Evolutionary conservation across 2,888 invertebrate genomes (phyloP).

Genomic region (Seira musarum): DNA sequence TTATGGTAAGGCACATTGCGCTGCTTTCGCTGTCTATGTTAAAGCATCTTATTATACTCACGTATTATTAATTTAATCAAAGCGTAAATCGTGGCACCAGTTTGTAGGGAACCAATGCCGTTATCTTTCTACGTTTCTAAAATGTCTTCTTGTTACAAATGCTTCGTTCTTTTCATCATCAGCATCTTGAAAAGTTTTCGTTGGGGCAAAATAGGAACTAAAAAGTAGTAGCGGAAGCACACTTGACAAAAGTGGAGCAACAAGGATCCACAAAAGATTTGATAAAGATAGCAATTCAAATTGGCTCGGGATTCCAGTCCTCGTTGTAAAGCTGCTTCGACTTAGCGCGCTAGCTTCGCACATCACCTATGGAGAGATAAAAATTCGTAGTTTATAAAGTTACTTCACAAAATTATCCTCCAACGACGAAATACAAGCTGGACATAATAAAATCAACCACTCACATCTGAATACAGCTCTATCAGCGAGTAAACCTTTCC

Average conservation of each 20-base stretch:
- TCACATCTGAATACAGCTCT: slow-evolving; percentile 85
- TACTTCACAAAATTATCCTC: not conserved
- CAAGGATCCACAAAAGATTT: slow-evolving; percentile 8
- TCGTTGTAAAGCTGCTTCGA: slow-evolving; percentile 71
- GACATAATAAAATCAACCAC: slow-evolving; percentile 73
- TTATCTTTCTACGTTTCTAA: not conserved
- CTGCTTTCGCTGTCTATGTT: too few species aligned
- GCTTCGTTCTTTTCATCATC: not conserved
- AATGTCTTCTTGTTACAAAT: not conserved
- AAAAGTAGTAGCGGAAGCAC: slow-evolving; percentile 36
- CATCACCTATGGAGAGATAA: too few species aligned
- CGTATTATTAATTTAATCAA: too few species aligned
- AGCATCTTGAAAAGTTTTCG: not conserved
- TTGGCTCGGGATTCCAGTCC: not conserved
- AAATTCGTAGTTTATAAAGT: not conserved
- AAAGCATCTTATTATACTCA: too few species aligned
- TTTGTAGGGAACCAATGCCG: not conserved
- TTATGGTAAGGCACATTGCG: too few species aligned
- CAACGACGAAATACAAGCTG: slow-evolving; percentile 60
- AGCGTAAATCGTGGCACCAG: not conserved
- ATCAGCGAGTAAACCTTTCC: slow-evolving; percentile 80
- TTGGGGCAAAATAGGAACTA: not conserved
- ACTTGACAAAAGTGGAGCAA: slow-evolving; percentile 36
- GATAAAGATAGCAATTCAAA: slow-evolving; percentile 1
- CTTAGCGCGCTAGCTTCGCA: slow-evolving; percentile 91